Base-by-base conservation (phyloP, 2,113 vertebrate genomes). In the Beaufortia kweichowensis region DNA sequence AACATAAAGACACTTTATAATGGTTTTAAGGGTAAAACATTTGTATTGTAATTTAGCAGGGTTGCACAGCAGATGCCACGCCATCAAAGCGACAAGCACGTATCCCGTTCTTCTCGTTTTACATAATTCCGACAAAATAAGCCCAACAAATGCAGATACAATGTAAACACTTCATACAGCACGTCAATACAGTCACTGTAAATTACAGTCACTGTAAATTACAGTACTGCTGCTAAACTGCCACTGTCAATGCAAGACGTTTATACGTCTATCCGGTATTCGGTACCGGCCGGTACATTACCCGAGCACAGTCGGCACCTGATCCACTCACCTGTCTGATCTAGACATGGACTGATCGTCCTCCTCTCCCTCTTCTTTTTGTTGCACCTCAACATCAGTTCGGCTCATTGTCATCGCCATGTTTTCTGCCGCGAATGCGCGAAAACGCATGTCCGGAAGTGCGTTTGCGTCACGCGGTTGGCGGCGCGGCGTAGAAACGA, bases 311-410 rank as follows among this genome's bases (percentile, higher is more conserved):
- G 11, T n/a, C 23, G n/a, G 15, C 23, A 28, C 21, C 24, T 7
- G 4, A 31, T 21, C 1, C 28, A 24, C 28, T 76, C 85, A 91
- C 91, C 92, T 92, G 86, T 89, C 89, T 1, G 87, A 86, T 77
- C 87, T 83, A 0, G 79, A 80, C 70, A 84, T 59, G 1, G 84
- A 78, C 14, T 75, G 50, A 60, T 90, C 89, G 3, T 81, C 79
- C 1, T 86, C 86, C 12, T 61, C 55, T 0, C 29, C 82, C 5
- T 71, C 86, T 4, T 86, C 84, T n/a, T 78, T 35, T 56, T n/a
- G 81, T 46, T 33, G 79, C 2, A 69, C 46, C 24, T 85, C 77
- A 0, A 68, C 76, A 3, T 79, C 82, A 1, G 48, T 5, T 31
- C 68, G 81, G 50, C 48, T 85, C 48, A 63, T 61, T 6, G 50